Evolutionary conservation across 2,888 invertebrate species (phyloP), one percentile per base, ranked within the genome.

Genomic region (Cheilosia vernalis): DNA sequence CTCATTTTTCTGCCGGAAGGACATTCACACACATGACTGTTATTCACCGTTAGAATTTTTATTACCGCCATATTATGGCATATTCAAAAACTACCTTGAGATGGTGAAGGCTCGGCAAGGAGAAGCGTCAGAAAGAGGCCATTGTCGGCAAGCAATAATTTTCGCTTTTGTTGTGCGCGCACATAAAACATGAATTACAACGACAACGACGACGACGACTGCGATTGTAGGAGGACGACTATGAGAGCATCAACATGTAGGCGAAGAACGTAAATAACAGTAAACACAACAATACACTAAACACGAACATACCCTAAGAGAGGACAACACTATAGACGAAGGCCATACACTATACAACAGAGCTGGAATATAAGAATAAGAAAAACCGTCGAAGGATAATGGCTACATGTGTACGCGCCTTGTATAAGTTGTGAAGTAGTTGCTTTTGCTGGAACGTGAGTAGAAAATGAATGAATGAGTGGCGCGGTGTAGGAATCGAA

Each of bases 341-440:
- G 53, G 44, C 73, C 63, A 27, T 56, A 44, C 37, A 63, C 27
- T 47, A 15, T 19, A 30, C 30, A 30, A 5, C 10, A 51, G 63
- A 37, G 21, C 42, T 30, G 15, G 42, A 49, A 24, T 42, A 37
- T 24, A 51, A 53, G 60, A 67, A 61, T 60, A 66, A 61, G 53
- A 56, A 74, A 78, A 70, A 69, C 64, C 53, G 76, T 81, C 61
- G 67, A 84, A 84, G 79, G 84, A 84, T 84, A 84, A 84, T 84
- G 74, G 79, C 70, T 84, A 84, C 84, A 84, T 84, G 84, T 76
- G 84, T 79, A 84, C 74, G 84, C 84, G 84, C 64, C 64, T 66
- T 70, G 84, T 84, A 76, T 84, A 79, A 84, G 70, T 76, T 84
- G 74, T 74, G 79, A 79, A 84, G 84, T 84, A 84, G 84, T 84